Percentiles rank a stretch among this genome's conserved stretches.
Conservation (phyloP, 2,113 vertebrate genomes). For the Gallinago jamesoni region DNA sequence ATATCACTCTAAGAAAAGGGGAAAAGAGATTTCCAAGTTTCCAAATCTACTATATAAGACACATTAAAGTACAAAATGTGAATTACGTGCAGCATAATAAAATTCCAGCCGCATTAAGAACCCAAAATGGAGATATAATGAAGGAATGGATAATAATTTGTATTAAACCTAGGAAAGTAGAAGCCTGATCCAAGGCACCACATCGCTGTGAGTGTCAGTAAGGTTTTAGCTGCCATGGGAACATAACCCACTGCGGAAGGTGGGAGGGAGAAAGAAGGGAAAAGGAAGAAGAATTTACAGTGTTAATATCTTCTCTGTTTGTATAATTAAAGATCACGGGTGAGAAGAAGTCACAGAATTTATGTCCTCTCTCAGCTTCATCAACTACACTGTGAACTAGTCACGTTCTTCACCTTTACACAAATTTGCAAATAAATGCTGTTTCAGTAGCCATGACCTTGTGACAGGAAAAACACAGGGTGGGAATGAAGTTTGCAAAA, state of each 20-base stretch:
- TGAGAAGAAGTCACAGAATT: not conserved
- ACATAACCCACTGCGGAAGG: not conserved
- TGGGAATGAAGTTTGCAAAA: not conserved
- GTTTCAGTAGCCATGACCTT: not conserved
- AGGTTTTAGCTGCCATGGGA: constrained; percentile 42
- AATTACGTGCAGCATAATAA: not conserved
- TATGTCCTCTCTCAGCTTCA: not conserved
- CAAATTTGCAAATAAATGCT: not conserved
- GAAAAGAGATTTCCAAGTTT: not conserved
- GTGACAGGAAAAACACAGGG: not conserved
- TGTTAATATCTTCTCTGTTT: not conserved
- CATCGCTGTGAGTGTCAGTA: not conserved
- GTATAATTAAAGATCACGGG: not conserved
- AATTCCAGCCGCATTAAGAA: not conserved
- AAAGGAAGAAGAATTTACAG: not conserved
- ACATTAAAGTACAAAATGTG: not conserved
- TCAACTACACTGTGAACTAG: not conserved
- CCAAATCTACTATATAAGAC: not conserved
- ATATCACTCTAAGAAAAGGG: not conserved
- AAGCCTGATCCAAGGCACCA: not conserved
- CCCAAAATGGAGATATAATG: not conserved
- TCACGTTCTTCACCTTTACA: rapidly evolving
- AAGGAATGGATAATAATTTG: not conserved
- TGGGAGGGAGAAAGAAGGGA: not conserved
- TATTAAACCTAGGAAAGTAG: not conserved